phyloP scores from a whole-genome alignment of 2,113 vertebrate species.

The Phyllostomus hastatus region DNA sequence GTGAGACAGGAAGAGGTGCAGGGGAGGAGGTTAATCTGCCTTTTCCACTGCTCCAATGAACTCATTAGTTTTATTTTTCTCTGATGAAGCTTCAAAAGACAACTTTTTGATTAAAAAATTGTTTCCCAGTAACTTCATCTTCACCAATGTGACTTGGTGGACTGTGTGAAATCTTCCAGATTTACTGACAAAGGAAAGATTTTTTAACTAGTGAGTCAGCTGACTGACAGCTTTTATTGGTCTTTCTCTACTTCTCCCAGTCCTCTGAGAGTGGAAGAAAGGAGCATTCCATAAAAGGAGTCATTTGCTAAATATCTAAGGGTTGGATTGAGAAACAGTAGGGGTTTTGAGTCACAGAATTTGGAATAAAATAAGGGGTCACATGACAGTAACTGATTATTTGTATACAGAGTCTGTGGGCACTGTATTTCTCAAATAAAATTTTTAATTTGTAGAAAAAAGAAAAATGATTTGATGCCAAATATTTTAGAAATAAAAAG shows the following conservation, averaged over 20 bases:
- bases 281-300: neutral
- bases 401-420: neutral
- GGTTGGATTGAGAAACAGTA: neutral
- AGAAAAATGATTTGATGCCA: neutral
- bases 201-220: neutral
- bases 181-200: neutral
- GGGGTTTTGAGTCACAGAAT: neutral
- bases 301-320: neutral
- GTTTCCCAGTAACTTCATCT: neutral
- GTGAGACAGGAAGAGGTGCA: neutral
- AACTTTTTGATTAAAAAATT: conserved; percentile 7
- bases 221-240: neutral
- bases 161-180: neutral
- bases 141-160: neutral
- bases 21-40: neutral
- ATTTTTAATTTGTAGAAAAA: neutral
- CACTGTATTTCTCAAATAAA: neutral
- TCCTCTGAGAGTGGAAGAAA: neutral
- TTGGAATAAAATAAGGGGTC: neutral
- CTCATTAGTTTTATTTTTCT: neutral
- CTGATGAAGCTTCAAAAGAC: neutral
- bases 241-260: neutral
- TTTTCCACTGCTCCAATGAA: neutral
- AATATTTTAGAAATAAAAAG: neutral
- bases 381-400: neutral